A percentile compares a stretch with the other conserved stretches of the same genome.
Evolutionary conservation across 2,113 vertebrate species (phyloP).

Genomic region (Perccottus glenii): DNA sequence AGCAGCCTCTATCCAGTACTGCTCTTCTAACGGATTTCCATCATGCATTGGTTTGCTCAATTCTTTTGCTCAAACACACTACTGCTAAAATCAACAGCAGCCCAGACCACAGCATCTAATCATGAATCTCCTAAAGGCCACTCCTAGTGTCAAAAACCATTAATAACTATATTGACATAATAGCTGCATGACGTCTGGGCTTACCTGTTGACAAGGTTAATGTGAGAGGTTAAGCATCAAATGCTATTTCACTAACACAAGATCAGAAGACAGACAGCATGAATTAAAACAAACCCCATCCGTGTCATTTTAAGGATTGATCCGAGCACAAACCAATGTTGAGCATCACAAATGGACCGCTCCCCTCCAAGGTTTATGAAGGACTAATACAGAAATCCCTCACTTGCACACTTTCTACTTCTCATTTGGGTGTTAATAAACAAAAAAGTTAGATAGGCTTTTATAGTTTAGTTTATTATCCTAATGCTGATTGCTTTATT

Average conservation of each 20-base stretch:
- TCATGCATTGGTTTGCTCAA: slow-evolving; percentile 50
- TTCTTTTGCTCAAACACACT: slow-evolving; percentile 22
- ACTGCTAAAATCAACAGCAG: slow-evolving; percentile 50
- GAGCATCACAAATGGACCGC: slow-evolving; percentile 9
- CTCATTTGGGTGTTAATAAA: too few species aligned
- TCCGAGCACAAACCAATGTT: slow-evolving; percentile 15
- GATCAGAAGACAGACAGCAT: slow-evolving; percentile 23
- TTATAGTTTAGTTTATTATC: too few species aligned
- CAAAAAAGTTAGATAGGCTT: too few species aligned
- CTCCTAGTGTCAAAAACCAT: too few species aligned
- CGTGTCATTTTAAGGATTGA: slow-evolving; percentile 27
- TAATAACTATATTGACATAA: neutral
- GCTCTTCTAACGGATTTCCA: slow-evolving; percentile 34
- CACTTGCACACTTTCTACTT: slow-evolving; percentile 46
- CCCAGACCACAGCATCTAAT: slow-evolving; percentile 45
- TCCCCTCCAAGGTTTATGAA: slow-evolving; percentile 37
- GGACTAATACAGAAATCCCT: slow-evolving; percentile 12
- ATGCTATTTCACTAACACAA: slow-evolving; percentile 44
- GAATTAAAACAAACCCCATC: slow-evolving; percentile 20
- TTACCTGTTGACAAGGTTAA: slow-evolving; percentile 55
- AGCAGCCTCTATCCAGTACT: slow-evolving; percentile 21
- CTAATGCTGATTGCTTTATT: too few species aligned
- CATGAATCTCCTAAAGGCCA: neutral
- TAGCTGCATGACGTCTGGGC: slow-evolving; percentile 55
- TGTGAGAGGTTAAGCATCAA: slow-evolving; percentile 43